These are phyloP conservation scores for Psilopogon haemacephalus DNA, from an alignment of 2,113 vertebrate species.

Conservation along the genomic window DNA sequence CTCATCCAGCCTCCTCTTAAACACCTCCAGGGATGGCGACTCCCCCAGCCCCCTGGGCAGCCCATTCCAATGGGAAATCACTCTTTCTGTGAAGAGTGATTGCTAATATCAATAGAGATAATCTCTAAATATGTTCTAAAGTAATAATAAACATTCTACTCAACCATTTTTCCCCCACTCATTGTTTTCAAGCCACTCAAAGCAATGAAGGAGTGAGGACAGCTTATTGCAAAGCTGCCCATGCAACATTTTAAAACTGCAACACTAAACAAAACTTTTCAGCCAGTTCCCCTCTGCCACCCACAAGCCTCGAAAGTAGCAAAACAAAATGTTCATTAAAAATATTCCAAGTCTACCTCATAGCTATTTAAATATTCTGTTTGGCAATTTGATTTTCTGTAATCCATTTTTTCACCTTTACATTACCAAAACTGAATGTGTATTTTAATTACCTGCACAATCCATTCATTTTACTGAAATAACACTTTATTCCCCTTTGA, in stretches of 20 bases:
- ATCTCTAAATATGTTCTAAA: not conserved
- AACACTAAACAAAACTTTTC: not conserved
- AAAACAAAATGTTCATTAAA: not conserved
- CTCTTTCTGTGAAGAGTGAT: too few species aligned
- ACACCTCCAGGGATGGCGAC: too few species aligned
- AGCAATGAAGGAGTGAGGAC: not conserved
- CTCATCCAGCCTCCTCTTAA: too few species aligned
- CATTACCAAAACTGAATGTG: not conserved
- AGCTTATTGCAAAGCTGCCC: not conserved
- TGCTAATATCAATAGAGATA: not conserved
- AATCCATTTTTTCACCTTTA: not conserved
- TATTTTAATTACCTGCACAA: conserved; percentile 15
- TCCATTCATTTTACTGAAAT: not conserved
- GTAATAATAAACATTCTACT: not conserved
- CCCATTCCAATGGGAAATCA: too few species aligned
- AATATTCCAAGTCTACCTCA: not conserved
- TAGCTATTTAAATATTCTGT: not conserved
- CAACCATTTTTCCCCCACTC: not conserved
- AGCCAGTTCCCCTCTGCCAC: not conserved
- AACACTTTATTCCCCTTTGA: not conserved
- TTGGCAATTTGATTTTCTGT: not conserved
- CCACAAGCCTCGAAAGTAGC: not conserved
- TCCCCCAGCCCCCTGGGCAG: too few species aligned
- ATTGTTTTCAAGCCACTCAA: not conserved
- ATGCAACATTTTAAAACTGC: not conserved